Conservation (phyloP, 2,888 invertebrate genomes). For the Polymixis lichenea region DNA sequence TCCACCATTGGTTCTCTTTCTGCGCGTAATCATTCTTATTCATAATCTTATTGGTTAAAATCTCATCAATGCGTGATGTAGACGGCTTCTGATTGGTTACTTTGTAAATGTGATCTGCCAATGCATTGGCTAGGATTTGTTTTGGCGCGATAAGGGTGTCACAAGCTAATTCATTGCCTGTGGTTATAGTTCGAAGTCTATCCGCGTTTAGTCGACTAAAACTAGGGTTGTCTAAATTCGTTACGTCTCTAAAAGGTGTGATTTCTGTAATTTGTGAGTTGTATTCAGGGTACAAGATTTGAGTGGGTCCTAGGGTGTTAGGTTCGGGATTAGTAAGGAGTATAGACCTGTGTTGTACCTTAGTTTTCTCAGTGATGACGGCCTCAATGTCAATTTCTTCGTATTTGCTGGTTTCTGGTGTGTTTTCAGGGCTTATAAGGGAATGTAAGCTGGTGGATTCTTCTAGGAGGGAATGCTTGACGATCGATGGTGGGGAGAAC, state of each 20-base stretch:
- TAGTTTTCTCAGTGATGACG: conserved; percentile 84
- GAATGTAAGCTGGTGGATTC: conserved; percentile 92
- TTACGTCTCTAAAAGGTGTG: conserved; percentile 79
- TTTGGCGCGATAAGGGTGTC: conserved; percentile 87
- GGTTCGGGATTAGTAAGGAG: conserved; percentile 86
- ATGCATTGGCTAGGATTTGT: conserved; percentile 85
- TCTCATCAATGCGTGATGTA: conserved; percentile 86
- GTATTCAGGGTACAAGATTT: conserved; percentile 62
- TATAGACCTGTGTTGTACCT: conserved; percentile 90
- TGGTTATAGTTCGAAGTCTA: conserved; percentile 81
- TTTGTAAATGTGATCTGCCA: conserved; percentile 88
- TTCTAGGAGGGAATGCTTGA: conserved; percentile 94
- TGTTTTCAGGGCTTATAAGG: conserved; percentile 84
- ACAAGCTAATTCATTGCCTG: conserved; percentile 79
- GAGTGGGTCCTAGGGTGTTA: conserved; percentile 69
- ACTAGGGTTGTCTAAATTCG: conserved; percentile 83
- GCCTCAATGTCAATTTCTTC: conserved; percentile 84
- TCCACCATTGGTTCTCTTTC: conserved; percentile 87
- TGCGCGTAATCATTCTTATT: conserved; percentile 70
- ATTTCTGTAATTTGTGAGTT: conserved; percentile 63
- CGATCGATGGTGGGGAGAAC: conserved; percentile 96
- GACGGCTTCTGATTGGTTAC: conserved; percentile 90
- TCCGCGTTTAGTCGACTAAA: conserved; percentile 88
- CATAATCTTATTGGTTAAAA: conserved; percentile 86
- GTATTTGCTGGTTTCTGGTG: conserved; percentile 81